A percentile compares a stretch with the other conserved stretches of the same genome.
phyloP scores from a whole-genome alignment of 2,113 vertebrate genomes.

The Oxyura jamaicensis region DNA sequence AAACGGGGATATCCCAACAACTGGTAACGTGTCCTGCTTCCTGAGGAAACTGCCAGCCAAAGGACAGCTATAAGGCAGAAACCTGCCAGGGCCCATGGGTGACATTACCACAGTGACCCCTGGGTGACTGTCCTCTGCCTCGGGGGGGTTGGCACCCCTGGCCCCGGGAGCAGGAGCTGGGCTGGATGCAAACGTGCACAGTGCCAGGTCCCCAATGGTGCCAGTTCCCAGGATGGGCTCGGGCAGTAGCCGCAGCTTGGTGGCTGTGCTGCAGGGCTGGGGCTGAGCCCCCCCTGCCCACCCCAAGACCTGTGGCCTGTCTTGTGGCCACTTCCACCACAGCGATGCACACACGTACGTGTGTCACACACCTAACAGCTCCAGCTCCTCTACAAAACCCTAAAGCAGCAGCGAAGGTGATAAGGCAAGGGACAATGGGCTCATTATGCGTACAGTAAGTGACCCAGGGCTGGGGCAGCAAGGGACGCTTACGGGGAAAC shows the following conservation, averaged over 20 bases:
- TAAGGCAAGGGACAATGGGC: accelerated
- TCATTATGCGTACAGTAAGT: not conserved
- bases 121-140: not conserved
- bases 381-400: accelerated
- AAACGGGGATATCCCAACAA: not conserved
- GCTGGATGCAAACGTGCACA: not conserved
- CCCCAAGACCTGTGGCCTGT: too few relatives aligned
- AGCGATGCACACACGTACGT: accelerated
- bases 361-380: accelerated
- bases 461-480: not conserved
- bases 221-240: too few relatives aligned
- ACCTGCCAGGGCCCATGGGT: not conserved
- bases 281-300: too few relatives aligned
- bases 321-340: accelerated
- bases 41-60: not conserved
- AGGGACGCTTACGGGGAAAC: accelerated
- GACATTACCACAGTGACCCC: not conserved
- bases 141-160: too few relatives aligned
- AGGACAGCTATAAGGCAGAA: not conserved
- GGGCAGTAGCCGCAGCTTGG: too few relatives aligned
- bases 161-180: not conserved
- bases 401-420: accelerated
- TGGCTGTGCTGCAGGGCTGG: too few relatives aligned
- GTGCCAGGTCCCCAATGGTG: too few relatives aligned
- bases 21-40: not conserved